Conservation (phyloP, 2,113 vertebrate genomes). For the Cygnus buccinator region DNA sequence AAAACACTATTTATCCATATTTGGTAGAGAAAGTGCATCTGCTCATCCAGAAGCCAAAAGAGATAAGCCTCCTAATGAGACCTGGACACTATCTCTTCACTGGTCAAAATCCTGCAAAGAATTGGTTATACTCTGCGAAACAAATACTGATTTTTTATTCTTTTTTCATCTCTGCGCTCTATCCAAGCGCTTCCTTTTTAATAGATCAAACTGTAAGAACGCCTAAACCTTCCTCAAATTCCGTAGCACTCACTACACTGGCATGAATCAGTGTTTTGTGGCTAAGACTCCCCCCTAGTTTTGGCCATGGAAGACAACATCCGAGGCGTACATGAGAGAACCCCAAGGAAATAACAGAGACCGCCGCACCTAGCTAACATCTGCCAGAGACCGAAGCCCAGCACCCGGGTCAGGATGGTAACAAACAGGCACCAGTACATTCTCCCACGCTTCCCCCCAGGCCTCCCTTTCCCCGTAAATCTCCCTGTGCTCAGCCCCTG, state of each 20-base stretch:
- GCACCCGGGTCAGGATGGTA: rapidly evolving
- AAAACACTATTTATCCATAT: neutral
- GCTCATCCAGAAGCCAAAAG: neutral
- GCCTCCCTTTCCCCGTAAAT: neutral
- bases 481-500: neutral
- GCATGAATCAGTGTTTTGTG: rapidly evolving
- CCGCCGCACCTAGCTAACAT: too few relatives aligned
- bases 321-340: neutral
- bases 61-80: neutral
- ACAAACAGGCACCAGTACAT: neutral
- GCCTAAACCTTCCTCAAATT: neutral
- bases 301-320: neutral
- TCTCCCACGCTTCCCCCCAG: neutral
- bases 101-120: neutral
- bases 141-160: neutral
- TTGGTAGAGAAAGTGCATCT: neutral
- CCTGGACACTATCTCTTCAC: neutral
- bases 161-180: neutral
- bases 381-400: neutral
- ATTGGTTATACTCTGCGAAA: neutral
- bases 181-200: neutral
- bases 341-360: neutral
- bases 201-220: neutral
- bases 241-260: neutral
- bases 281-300: neutral